Evolutionary conservation across 2,888 invertebrate species (phyloP), one percentile per base, ranked within the genome.

Genomic region (Timandra comae): DNA sequence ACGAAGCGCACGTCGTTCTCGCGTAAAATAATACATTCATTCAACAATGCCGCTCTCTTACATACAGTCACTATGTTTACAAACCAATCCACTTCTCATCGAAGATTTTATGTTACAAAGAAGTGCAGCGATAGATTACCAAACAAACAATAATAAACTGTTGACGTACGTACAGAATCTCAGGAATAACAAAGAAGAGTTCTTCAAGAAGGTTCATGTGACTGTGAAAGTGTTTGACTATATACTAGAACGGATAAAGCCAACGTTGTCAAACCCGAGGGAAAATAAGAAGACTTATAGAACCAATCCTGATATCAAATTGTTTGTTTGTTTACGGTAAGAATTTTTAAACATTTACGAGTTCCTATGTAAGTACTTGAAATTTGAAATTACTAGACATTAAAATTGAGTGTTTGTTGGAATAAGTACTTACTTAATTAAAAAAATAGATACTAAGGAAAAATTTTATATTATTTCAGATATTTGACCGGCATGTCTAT

Each of bases 171-270:
- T n/a, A 9, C 9, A 4, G 22, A 8, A 8, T 9, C 10, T 46
- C 2, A 35, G 40, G 6, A 24, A 27, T 5, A 31, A 38, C 12
- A 38, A 39, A 2, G 22, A 20, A 1, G 20, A 21, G 9, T 48
- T 48, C 8, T 46, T 37, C 10, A 25, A 36, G 0, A 23, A 43
- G 12, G 30, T 46, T 3, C 34, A 35, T 20, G 23, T 46, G 27
- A 43, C 38, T 16, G 11, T 43, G 16, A 27, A 27, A 7, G 35
- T 33, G 1, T 48, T 42, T 19, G 45, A 48, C 23, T 48, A 48
- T 11, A 46, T 48, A 38, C 30, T 38, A 8, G 29, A 40, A 16
- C 20, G 36, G 6, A 38, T 48, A n/a, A 22, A n/a, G 2, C 30
- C 35, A 0, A 39, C 30, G 7, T 9, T 44, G 7, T 20, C 20